These are phyloP conservation scores for Lochmaea capreae DNA, from an alignment of 2,888 invertebrate species.

Conservation along the genomic window DNA sequence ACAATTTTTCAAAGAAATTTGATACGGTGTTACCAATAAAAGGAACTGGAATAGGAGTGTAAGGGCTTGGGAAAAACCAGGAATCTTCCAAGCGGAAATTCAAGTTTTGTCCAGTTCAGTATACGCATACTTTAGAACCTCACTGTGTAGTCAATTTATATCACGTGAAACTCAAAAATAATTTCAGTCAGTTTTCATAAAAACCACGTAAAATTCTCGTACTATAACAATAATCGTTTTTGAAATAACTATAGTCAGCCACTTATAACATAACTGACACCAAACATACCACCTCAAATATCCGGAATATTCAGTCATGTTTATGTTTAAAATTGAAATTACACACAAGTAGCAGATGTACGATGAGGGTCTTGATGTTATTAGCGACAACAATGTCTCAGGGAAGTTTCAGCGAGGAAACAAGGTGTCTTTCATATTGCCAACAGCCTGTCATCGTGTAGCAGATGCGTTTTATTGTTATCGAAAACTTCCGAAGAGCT, in stretches of 20 bases:
- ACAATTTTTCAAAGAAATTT: too few species aligned
- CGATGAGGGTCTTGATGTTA: constrained; percentile 41
- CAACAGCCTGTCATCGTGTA: constrained; percentile 49
- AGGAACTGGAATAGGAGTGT: too few species aligned
- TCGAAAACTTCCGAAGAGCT: constrained; percentile 43
- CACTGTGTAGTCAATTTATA: too few species aligned
- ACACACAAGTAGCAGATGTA: constrained; percentile 22
- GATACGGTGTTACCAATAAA: too few species aligned
- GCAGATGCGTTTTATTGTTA: constrained; percentile 56
- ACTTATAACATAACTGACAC: neutral
- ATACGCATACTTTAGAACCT: too few species aligned
- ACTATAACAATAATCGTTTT: neutral
- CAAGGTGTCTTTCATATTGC: constrained; percentile 57
- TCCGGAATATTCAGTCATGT: constrained; percentile 10
- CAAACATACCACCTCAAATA: constrained; percentile 8
- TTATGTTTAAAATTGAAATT: constrained; percentile 21
- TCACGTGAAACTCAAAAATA: too few species aligned
- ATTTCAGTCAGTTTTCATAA: neutral
- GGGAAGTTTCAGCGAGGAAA: constrained; percentile 47
- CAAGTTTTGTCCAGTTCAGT: too few species aligned
- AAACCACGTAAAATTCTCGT: neutral
- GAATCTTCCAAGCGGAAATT: too few species aligned
- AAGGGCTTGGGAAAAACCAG: too few species aligned
- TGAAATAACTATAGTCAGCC: neutral
- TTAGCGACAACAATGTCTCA: constrained; percentile 48